phyloP scores from a whole-genome alignment of 2,113 vertebrate genomes.

The Triplophysa dalaica region DNA sequence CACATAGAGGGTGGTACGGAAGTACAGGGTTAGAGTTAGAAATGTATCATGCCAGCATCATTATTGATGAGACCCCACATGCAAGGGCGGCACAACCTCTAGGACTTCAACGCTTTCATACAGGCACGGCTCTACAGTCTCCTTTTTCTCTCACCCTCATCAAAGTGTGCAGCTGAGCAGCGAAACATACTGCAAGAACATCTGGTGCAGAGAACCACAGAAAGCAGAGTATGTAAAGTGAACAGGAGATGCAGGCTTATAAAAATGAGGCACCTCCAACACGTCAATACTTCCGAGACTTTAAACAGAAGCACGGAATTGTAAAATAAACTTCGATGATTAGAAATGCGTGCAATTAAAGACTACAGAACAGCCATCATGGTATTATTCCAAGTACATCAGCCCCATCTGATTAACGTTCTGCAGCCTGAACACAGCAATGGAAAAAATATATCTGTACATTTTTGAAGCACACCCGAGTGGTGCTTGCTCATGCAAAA shows the following conservation, averaged over 20 bases:
- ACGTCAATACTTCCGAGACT: constrained; percentile 7
- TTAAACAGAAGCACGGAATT: neutral
- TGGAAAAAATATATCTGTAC: neutral
- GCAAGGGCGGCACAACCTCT: constrained; percentile 17
- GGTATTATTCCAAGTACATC: constrained; percentile 23
- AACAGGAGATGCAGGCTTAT: constrained; percentile 7
- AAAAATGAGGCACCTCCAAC: neutral
- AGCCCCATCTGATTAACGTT: constrained; percentile 6
- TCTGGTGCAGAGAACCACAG: constrained; percentile 46
- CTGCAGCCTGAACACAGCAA: neutral
- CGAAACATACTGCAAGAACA: constrained; percentile 43
- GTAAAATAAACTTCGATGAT: neutral
- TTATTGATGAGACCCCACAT: constrained; percentile 17
- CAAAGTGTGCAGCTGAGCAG: constrained; percentile 35
- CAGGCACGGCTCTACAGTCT: neutral
- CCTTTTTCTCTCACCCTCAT: neutral
- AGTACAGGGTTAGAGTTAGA: neutral
- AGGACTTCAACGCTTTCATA: neutral
- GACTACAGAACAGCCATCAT: neutral
- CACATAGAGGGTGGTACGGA: neutral
- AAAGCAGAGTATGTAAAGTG: constrained; percentile 14
- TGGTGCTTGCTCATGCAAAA: neutral
- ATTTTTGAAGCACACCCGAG: neutral
- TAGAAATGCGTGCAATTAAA: neutral
- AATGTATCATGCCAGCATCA: neutral